Conservation (phyloP, 2,113 vertebrate species). For the Pelobates fuscus region DNA sequence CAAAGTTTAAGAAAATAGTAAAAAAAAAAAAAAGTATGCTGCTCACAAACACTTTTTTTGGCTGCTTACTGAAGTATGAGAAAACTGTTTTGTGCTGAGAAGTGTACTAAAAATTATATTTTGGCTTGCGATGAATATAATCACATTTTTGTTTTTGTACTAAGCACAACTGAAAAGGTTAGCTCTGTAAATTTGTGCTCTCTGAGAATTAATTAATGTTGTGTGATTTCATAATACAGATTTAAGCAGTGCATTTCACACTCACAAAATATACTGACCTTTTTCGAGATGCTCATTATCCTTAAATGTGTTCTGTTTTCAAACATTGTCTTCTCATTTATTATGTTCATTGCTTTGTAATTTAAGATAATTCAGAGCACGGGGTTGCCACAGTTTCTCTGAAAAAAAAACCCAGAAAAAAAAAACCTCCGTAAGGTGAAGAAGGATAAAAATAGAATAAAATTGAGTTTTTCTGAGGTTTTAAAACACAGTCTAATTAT, state of each 20-base stretch:
- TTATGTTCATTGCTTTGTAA: conserved; percentile 64
- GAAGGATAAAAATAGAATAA: conserved; percentile 81
- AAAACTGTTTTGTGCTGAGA: background rate
- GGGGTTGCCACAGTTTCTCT: conserved; percentile 50
- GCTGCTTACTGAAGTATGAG: background rate
- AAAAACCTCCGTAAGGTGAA: conserved; percentile 47
- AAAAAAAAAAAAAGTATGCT: too few species aligned
- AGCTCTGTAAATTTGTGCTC: conserved; percentile 56
- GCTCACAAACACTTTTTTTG: too few species aligned
- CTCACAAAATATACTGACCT: conserved; percentile 62
- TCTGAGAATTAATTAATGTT: conserved; percentile 60
- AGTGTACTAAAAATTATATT: conserved; percentile 8
- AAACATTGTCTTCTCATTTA: conserved; percentile 63
- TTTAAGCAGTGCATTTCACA: conserved; percentile 49
- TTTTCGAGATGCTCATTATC: conserved; percentile 60
- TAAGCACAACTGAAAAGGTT: conserved; percentile 60
- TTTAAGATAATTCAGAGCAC: conserved; percentile 58
- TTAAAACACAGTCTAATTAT: conserved; percentile 92
- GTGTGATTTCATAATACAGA: conserved; percentile 57
- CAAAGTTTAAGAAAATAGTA: too few species aligned
- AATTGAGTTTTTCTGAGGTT: conserved; percentile 83
- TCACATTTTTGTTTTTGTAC: conserved; percentile 58
- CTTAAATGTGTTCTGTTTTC: conserved; percentile 65
- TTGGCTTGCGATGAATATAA: conserved; percentile 36
- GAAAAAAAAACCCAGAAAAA: conserved; percentile 38